Base-by-base conservation (phyloP, 2,797 vertebrate genomes). In the Odontamblyopus rebecca region DNA sequence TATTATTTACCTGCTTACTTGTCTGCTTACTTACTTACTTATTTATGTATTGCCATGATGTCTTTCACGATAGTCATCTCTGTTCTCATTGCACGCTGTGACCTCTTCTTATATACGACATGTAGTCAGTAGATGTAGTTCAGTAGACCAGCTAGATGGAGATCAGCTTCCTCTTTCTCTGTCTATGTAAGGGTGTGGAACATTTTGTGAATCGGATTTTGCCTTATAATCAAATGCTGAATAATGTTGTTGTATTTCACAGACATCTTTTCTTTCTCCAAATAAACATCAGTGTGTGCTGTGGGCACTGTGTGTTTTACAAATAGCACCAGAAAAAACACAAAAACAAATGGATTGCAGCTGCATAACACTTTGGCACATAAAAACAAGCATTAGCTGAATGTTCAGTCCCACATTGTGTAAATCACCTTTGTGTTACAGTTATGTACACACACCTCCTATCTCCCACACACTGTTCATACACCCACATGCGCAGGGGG, bases 381-480 rank as follows among this genome's bases (percentile, higher is more conserved):
- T 63, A 41, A n/a, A 44, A 13, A 13, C 13, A 44, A 13, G 41
- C 12, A 44, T 44, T 44, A 44, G 11, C 19, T 41, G 32, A 61
- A 61, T 41, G 61, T 44, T 44, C 23, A 48, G 62, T 12, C 6
- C 23, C n/a, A 19, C 16, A 23, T 6, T 4, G 71, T 85, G 83
- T 75, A 77, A 85, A 68, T 83, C 82, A 48, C 26, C 63, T 50
- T 26, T 50, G 63, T 81, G 75, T 41, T 88, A 85, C 73, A 86
- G 70, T 61, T 77, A 87, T 80, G 67, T 70, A 72, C 82, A 85
- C 82, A 79, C 62, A 83, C 81, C 72, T 84, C 75, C 82, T 87
- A 81, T 83, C 88, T 88, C 90, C 87, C 85, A 90, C 87, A 76
- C 69, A 71, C 67, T 71, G 60, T 82, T 82, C 81, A 80, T 74